Evolutionary conservation across 2,888 invertebrate genomes (phyloP).

Genomic region (Erebia epiphron): DNA sequence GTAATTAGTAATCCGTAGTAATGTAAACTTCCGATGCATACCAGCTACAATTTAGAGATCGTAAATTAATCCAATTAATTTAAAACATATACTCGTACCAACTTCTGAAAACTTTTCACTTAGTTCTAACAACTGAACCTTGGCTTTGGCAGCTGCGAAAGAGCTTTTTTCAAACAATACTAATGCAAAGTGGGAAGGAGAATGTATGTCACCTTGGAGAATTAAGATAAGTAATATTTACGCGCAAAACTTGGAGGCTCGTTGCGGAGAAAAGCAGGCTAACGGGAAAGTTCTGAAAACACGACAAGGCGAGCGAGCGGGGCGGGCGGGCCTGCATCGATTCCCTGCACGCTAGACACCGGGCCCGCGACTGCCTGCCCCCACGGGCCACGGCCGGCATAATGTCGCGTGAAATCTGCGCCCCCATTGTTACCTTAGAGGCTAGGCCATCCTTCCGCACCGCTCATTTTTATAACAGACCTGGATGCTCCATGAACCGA

Average conservation of each 20-base stretch:
- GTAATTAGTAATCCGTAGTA: too few species aligned
- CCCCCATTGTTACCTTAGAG: conserved; percentile 69
- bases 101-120: conserved; percentile 10
- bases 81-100: background rate
- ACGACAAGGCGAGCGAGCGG: conserved; percentile 36
- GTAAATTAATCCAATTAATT: too few species aligned
- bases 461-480: conserved; percentile 57
- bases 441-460: conserved; percentile 56
- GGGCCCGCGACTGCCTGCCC: conserved; percentile 46
- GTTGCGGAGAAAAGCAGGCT: conserved; percentile 26
- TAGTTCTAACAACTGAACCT: background rate
- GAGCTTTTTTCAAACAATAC: conserved; percentile 15
- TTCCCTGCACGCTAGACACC: conserved; percentile 60
- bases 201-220: conserved; percentile 32
- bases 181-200: conserved; percentile 19
- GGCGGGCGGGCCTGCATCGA: conserved; percentile 70
- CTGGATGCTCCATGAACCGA: conserved; percentile 60
- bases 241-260: conserved; percentile 27
- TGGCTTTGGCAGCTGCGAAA: conserved; percentile 17
- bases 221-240: conserved; percentile 35
- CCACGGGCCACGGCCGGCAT: conserved; percentile 49
- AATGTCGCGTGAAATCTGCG: conserved; percentile 80
- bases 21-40: background rate
- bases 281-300: conserved; percentile 35
- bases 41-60: too few species aligned